Base-by-base conservation (phyloP, 2,888 invertebrate species). In the Drosophila barbarae region DNA sequence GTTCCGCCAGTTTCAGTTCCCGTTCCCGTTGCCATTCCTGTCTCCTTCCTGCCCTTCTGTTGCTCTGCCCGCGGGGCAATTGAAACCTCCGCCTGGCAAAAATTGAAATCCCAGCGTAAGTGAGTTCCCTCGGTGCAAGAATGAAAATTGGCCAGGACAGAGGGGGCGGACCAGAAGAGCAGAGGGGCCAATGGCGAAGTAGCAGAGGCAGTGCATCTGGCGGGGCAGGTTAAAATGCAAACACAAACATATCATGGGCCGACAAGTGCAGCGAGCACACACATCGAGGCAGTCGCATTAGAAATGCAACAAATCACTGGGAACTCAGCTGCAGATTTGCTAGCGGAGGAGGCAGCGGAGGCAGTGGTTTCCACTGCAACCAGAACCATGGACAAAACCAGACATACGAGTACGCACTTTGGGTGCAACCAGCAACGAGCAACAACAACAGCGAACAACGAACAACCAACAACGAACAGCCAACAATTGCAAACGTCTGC, bases 271-370 rank as follows among this genome's bases (percentile, higher is more conserved):
- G 69, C 53, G 54, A 47, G 51, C 58, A 68, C 73, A 65, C 77
- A 77, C 74, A 77, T 71, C 75, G 77, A 72, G 78, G 75, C 81
- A 74, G 77, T 71, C 81, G 79, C 79, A 80, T 80, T 80, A 80
- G 79, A 80, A 80, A 80, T 81, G 79, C 79, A 80, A 80, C 79
- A 80, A 80, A 80, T 80, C 79, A 81, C 81, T 61, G 77, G 64
- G 60, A 65, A 60, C 60, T 46, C 46, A 30, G 46, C 46, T 46
- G 46, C 46, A 30, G 75, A 65, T 69, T 69, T 18, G 53, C 54
- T 30, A 53, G 38, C 42, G 42, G 55, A 58, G 49, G 39, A 50
- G 41, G 34, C 46, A 39, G 39, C n/a, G 49, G 49, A n/a, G 34
- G 34, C 49, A 50, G 72, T 61, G 60, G 47, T 35, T 46, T 38